Conservation (phyloP, 1,140 invertebrate genomes). For the Physella acuta region DNA sequence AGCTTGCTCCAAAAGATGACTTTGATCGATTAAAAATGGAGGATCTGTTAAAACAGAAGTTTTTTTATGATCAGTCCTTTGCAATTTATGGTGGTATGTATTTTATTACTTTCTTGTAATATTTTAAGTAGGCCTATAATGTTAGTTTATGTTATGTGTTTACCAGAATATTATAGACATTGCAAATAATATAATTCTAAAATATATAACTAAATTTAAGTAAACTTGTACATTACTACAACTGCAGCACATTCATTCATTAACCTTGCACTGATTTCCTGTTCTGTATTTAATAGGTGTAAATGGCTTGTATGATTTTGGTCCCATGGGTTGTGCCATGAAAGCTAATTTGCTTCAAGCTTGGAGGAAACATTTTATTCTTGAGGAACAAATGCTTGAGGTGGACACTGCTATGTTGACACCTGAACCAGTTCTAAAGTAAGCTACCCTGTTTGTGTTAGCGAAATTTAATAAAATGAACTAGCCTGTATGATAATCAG, state of each 20-base stretch:
- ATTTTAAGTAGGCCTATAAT: too few relatives aligned
- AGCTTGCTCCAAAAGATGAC: constrained; percentile 70
- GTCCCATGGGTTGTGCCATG: constrained; percentile 98
- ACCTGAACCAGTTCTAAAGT: constrained; percentile 92
- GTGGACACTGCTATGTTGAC: constrained; percentile 97
- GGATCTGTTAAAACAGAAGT: constrained; percentile 93
- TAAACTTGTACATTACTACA: not conserved
- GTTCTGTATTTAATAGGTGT: too few relatives aligned
- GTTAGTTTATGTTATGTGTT: too few relatives aligned
- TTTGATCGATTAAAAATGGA: constrained; percentile 95
- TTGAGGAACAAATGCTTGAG: constrained; percentile 98
- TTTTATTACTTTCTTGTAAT: too few relatives aligned
- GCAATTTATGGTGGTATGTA: constrained; percentile 92
- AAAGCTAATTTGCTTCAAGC: constrained; percentile 91
- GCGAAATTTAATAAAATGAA: too few relatives aligned
- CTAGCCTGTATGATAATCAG: too few relatives aligned
- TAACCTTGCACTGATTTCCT: not conserved
- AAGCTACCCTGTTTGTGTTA: too few relatives aligned
- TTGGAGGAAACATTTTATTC: constrained; percentile 95
- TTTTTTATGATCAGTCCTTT: constrained; percentile 99
- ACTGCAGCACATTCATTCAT: too few relatives aligned
- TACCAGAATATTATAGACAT: too few relatives aligned
- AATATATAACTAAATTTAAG: not conserved
- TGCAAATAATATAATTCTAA: not conserved
- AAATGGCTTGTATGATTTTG: constrained; percentile 92